Conservation (phyloP, 2,888 invertebrate species). For the Coecobrya sp. region DNA sequence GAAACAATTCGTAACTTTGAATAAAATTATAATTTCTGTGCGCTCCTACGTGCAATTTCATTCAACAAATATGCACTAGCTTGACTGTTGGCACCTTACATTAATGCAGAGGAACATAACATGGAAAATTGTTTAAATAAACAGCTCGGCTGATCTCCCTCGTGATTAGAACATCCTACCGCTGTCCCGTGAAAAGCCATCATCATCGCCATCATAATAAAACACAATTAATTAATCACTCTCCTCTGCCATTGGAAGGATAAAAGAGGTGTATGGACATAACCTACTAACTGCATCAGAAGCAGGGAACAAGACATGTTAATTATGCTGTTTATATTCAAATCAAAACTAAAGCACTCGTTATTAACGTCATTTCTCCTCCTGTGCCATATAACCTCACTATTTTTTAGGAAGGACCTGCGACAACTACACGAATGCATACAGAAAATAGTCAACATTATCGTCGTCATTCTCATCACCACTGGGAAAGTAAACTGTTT, state of each 20-base stretch:
- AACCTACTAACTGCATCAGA: background rate
- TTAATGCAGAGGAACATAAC: background rate
- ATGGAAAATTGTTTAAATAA: conserved; percentile 31
- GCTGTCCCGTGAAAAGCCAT: background rate
- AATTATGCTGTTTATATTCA: conserved; percentile 36
- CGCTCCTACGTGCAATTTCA: background rate
- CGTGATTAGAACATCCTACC: background rate
- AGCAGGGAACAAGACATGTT: background rate
- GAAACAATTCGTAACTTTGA: conserved; percentile 44
- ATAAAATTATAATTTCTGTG: conserved; percentile 38
- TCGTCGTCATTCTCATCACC: background rate
- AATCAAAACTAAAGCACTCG: conserved; percentile 40
- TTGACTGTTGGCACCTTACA: background rate
- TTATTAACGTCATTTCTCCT: background rate
- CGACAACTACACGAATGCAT: background rate
- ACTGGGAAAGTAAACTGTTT: background rate
- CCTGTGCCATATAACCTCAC: background rate
- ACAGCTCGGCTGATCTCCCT: background rate
- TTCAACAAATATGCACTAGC: no score
- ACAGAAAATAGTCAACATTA: background rate
- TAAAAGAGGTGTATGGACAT: background rate
- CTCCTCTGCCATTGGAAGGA: background rate
- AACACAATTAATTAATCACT: conserved; percentile 51
- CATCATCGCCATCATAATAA: conserved; percentile 22
- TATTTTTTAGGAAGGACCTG: conserved; percentile 12